Conservation (phyloP, 1,140 invertebrate genomes). For the Drosophila pachea region DNA sequence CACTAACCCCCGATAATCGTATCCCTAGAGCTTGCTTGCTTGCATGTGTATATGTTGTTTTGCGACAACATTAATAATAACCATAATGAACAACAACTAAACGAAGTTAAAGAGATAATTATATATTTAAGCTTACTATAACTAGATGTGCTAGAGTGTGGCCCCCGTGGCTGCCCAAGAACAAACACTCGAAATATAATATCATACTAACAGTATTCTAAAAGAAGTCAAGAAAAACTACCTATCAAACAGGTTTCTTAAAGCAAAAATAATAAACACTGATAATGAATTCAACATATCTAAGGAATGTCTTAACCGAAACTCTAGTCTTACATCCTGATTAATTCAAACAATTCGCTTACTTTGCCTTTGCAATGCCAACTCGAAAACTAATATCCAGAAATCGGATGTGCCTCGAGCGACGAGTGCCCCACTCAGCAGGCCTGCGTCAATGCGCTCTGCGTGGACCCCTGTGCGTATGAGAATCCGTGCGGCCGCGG, state of each 20-base stretch:
- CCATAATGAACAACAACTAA: slow-evolving; percentile 14
- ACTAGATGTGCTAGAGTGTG: slow-evolving; percentile 30
- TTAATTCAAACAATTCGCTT: slow-evolving; percentile 66
- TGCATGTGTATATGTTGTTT: slow-evolving; percentile 76
- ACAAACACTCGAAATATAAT: slow-evolving; percentile 20
- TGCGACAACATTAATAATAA: slow-evolving; percentile 30
- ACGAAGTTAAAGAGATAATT: slow-evolving; percentile 33
- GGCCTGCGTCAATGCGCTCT: slow-evolving; percentile 88
- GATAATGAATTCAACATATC: slow-evolving; percentile 50
- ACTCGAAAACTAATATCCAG: slow-evolving; percentile 68
- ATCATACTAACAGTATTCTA: slow-evolving; percentile 65
- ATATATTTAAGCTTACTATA: slow-evolving; percentile 44
- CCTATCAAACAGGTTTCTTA: slow-evolving; percentile 41
- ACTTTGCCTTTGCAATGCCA: slow-evolving; percentile 37
- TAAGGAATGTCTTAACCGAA: slow-evolving; percentile 45
- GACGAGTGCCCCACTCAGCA: slow-evolving; percentile 86
- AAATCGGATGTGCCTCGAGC: slow-evolving; percentile 85
- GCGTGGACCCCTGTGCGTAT: slow-evolving; percentile 86
- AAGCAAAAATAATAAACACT: slow-evolving; percentile 27
- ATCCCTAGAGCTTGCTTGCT: slow-evolving; percentile 46
- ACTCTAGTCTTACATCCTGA: slow-evolving; percentile 32
- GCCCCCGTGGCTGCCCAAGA: slow-evolving; percentile 17
- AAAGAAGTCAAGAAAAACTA: slow-evolving; percentile 46
- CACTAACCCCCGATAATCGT: slow-evolving; percentile 51
- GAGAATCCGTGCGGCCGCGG: slow-evolving; percentile 84